Evolutionary conservation across 1,140 invertebrate species (phyloP).

Genomic region (Rhopalosiphum maidis): DNA sequence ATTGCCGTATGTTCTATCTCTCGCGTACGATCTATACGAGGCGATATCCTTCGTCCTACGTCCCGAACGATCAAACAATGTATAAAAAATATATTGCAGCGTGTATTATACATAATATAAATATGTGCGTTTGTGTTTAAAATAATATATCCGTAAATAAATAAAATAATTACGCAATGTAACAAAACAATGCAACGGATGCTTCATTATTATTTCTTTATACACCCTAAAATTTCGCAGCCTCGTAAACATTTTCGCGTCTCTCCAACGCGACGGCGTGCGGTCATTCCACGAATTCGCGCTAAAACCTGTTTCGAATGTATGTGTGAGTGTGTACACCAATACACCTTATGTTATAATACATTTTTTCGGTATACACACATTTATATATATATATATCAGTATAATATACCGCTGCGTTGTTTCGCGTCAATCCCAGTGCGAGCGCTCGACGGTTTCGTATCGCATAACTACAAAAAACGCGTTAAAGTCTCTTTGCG

Average conservation of each 20-base stretch:
- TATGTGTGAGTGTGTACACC: background rate
- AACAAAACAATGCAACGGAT: background rate
- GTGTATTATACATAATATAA: background rate
- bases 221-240: conserved; percentile 3
- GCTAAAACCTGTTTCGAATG: conserved; percentile 22
- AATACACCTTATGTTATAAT: background rate
- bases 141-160: conserved; percentile 8
- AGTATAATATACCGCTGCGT: background rate
- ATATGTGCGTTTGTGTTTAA: background rate
- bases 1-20: conserved; percentile 34
- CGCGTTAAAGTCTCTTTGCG: conserved; percentile 12
- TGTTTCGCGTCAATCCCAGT: background rate
- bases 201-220: background rate
- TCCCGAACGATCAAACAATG: conserved; percentile 5
- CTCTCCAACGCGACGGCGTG: background rate
- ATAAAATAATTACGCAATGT: conserved; percentile 3
- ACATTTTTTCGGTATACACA: background rate
- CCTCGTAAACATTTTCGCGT: conserved; percentile 6
- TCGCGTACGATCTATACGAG: conserved; percentile 41
- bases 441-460: background rate
- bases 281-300: conserved; percentile 18
- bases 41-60: conserved; percentile 44
- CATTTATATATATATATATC: background rate
- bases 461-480: background rate
- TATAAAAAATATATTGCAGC: background rate